phyloP scores from a whole-genome alignment of 2,888 invertebrate genomes.

The Cantharis lateralis region DNA sequence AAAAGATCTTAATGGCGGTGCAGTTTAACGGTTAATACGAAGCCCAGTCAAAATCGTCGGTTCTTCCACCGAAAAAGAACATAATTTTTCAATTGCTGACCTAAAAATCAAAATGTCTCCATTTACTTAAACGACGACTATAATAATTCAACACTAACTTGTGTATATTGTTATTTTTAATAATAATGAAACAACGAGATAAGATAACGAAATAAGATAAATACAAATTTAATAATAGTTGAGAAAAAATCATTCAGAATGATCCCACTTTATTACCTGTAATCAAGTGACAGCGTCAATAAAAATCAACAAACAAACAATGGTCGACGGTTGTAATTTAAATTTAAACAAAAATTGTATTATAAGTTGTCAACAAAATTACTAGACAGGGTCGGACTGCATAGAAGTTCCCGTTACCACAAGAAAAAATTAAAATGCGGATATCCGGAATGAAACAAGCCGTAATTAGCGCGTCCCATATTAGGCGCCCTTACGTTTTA shows the following conservation, averaged over 20 bases:
- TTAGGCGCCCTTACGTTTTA: neutral
- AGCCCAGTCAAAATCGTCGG: neutral
- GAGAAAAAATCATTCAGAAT: neutral
- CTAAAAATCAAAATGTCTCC: neutral
- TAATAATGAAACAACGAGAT: neutral
- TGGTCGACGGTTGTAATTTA: neutral
- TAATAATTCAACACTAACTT: neutral
- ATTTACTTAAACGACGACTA: neutral
- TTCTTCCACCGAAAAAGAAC: neutral
- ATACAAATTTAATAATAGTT: conserved; percentile 2
- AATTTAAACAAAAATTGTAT: neutral
- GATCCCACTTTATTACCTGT: neutral
- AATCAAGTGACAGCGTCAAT: neutral
- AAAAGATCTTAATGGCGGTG: neutral
- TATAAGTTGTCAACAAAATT: neutral
- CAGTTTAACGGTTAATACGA: neutral
- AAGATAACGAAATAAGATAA: conserved; percentile 1
- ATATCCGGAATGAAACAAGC: neutral
- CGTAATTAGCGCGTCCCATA: neutral
- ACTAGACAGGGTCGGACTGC: neutral
- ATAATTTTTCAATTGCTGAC: neutral
- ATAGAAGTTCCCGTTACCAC: neutral
- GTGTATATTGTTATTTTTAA: neutral
- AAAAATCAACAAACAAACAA: neutral
- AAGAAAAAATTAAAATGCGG: neutral